Percentiles rank a stretch among this genome's conserved stretches.
Evolutionary conservation across 2,113 vertebrate species (phyloP).

Genomic region (Equus przewalskii): DNA sequence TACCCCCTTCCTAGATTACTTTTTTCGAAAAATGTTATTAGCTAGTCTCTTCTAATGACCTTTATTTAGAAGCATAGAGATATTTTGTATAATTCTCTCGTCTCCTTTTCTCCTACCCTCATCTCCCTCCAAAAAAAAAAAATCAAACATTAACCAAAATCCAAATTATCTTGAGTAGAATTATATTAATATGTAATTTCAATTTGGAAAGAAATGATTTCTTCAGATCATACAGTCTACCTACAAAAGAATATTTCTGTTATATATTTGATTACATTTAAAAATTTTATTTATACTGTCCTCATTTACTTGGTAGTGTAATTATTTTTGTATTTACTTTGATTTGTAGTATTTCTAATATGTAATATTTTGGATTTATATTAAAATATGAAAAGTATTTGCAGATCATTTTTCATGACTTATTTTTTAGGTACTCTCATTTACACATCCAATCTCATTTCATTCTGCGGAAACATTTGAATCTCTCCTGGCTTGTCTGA

Average conservation of each 20-base stretch:
- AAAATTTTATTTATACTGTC: not conserved
- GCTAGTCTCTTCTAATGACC: not conserved
- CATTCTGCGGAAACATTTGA: conserved; percentile 99
- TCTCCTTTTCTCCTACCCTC: not conserved
- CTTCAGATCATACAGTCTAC: not conserved
- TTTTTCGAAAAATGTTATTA: not conserved
- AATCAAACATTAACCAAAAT: not conserved
- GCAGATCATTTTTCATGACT: conserved; percentile 60
- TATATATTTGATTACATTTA: not conserved
- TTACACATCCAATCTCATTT: conserved; percentile 98
- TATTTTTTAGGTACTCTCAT: conserved; percentile 95
- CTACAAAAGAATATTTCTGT: not conserved
- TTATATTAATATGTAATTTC: not conserved
- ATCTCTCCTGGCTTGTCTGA: conserved; percentile 97
- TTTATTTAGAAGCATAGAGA: not conserved
- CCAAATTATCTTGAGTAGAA: conserved; percentile 51
- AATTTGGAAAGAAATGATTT: conserved; percentile 44
- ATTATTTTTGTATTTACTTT: conserved; percentile 33
- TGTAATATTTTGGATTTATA: not conserved
- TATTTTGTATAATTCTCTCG: not conserved
- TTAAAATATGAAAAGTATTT: not conserved
- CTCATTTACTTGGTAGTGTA: not conserved
- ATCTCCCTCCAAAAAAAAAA: not conserved
- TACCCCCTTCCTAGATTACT: not conserved
- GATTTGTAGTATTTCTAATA: not conserved